Base-by-base conservation (phyloP, 2,113 vertebrate species). In the Panthera uncia region DNA sequence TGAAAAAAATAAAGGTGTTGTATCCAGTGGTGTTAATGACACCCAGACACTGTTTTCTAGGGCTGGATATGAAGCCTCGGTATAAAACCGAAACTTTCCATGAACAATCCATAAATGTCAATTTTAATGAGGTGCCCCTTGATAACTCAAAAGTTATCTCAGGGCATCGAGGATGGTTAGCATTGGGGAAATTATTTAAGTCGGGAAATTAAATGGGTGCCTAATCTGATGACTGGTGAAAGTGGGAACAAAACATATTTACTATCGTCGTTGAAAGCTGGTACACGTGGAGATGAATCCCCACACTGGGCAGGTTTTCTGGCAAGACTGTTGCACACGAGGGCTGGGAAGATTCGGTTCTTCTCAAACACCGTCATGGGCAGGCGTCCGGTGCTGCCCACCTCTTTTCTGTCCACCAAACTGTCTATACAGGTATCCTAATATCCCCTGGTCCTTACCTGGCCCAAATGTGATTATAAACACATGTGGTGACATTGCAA, bases 301-400 rank as follows among this genome's bases (percentile, higher is more conserved):
- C 33, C 27, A 23, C 57, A 16, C 21, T 7, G 15, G 1, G 3
- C 4, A 0, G 33, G 29, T 13, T 73, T 41, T 3, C 52, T 9
- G 19, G n/a, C 69, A 31, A 61, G 8, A 11, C 19, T 7, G 8
- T 36, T 8, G 48, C 21, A 25, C 18, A 31, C 41, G 48, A 31
- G 71, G 14, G 48, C 71, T 45, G 33, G 48, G 1, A 79, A 31
- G 71, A n/a, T 50, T 5, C 19, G 19, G 57, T 23, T 68, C 63
- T 23, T 65, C 55, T 36, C 84, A 52, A 18, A 55, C 1, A 6
- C 4, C 8, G 31, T 31, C 82, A 23, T 1, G 2, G 13, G 25
- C 4, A 9, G 4, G 29, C 5, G 15, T 48, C 68, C 0, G 12
- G 52, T 31, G 23, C 78, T 29, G 19, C 19, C 4, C 52, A 21